A percentile compares a stretch with the other conserved stretches of the same genome.
These are phyloP conservation scores for Omphaloscelis lunosa DNA, from an alignment of 2,888 invertebrate species.

Conservation along the genomic window DNA sequence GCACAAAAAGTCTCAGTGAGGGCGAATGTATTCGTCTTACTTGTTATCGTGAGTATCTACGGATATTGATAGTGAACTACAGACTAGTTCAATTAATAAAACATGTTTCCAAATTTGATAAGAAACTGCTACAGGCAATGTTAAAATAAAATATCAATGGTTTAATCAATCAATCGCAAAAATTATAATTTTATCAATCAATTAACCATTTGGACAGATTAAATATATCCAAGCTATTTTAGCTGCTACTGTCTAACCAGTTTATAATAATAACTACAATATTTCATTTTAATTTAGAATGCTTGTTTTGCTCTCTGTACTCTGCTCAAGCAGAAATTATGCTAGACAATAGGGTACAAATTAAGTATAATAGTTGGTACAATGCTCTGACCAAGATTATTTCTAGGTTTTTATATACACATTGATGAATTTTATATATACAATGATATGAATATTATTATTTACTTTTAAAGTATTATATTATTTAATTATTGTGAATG, in stretches of 20 bases:
- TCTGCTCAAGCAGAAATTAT: neutral
- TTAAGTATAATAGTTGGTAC: neutral
- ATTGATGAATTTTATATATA: no score
- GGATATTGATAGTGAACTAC: constrained; percentile 37
- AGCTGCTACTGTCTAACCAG: neutral
- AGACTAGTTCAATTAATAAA: constrained; percentile 32
- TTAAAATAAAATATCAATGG: constrained; percentile 9
- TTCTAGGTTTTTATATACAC: no score
- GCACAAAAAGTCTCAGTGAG: constrained; percentile 94
- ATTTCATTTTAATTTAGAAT: neutral
- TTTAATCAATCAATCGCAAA: neutral
- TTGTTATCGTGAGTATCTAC: constrained; percentile 95
- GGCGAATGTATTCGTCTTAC: constrained; percentile 97
- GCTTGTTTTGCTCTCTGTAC: neutral
- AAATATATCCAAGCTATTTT: neutral
- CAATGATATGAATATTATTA: no score
- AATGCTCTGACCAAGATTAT: no score
- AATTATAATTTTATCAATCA: neutral
- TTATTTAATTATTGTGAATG: no score
- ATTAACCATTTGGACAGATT: neutral
- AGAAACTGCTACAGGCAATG: constrained; percentile 14
- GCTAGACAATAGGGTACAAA: neutral
- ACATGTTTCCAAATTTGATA: constrained; percentile 43
- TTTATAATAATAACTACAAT: neutral
- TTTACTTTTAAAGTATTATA: no score